A percentile compares a stretch with the other conserved stretches of the same genome.
These are phyloP conservation scores for Endomychus coccineus DNA, from an alignment of 2,888 invertebrate species.

Conservation along the genomic window DNA sequence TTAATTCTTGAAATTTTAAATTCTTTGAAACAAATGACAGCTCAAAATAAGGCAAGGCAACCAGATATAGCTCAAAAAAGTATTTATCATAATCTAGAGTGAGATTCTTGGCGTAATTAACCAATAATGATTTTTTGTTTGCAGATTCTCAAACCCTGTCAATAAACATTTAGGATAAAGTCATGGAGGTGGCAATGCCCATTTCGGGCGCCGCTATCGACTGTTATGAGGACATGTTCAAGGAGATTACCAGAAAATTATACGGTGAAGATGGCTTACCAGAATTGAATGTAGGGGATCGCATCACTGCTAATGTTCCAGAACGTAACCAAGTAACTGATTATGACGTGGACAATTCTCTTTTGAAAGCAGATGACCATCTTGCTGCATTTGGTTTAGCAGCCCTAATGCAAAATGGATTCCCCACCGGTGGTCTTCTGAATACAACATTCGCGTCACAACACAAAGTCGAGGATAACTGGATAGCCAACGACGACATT, in stretches of 20 bases:
- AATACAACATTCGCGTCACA: slow-evolving; percentile 50
- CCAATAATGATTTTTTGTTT: no score
- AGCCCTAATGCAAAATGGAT: slow-evolving; percentile 68
- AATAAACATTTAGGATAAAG: no score
- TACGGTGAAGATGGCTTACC: slow-evolving; percentile 71
- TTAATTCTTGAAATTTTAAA: no score
- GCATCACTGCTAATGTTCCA: slow-evolving; percentile 29
- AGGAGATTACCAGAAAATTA: slow-evolving; percentile 85
- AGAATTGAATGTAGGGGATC: slow-evolving; percentile 36
- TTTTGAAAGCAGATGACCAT: slow-evolving; percentile 64
- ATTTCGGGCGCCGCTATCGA: slow-evolving; percentile 55
- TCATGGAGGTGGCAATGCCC: slow-evolving; percentile 51
- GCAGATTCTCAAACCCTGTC: no score
- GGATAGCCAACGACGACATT: slow-evolving; percentile 65
- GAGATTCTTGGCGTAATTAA: no score
- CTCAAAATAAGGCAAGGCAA: no score
- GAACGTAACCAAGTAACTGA: slow-evolving; percentile 45
- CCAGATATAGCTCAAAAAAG: no score
- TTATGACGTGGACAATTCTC: slow-evolving; percentile 43
- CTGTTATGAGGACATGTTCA: slow-evolving; percentile 79
- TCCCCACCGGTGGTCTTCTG: slow-evolving; percentile 58
- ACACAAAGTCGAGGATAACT: slow-evolving; percentile 43
- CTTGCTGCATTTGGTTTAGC: slow-evolving; percentile 66
- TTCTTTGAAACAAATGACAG: no score
- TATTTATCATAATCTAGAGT: no score